Base-by-base conservation (phyloP, 2,888 invertebrate genomes). In the Apocheima hispidaria region DNA sequence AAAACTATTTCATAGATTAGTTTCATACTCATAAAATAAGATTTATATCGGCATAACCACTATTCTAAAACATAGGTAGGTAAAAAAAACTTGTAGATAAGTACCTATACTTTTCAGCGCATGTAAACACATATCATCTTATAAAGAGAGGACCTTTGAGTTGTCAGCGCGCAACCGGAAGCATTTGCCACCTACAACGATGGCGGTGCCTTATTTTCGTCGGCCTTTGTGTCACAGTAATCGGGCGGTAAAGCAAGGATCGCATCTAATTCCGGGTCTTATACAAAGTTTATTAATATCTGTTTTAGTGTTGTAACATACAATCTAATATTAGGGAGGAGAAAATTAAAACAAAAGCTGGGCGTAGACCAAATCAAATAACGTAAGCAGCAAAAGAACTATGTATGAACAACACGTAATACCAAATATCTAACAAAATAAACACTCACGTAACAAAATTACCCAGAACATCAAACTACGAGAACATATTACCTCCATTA, bases 171-270 rank as follows among this genome's bases (percentile, higher is more conserved):
- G 50, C 26, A 28, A 28, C 36, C 36, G 51, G 51, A 58, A 57
- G 4, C 35, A n/a, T 58, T 33, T 36, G 2, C 35, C 2, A 33
- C 50, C 26, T 28, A 23, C 52, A 38, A 58, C 53, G 56, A 82
- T 79, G 73, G 75, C 72, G 70, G 63, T 77, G 82, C 82, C 79
- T 78, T 81, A 81, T 86, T 84, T 81, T 79, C 79, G 77, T 74
- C 69, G 71, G 65, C 77, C 68, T 82, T 85, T 84, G 82, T 83
- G 75, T 68, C 67, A 71, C 38, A 78, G 81, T 82, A 83, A 83
- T 87, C 82, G 78, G 80, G 75, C 80, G 82, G 79, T 83, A 83
- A 81, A 79, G 76, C 78, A 80, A 82, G 78, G 75, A 82, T 23
- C 43, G 41, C 35, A 23, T 54, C 38, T 10, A 35, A 30, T 30